Base-by-base conservation (phyloP, 1,140 invertebrate genomes). In the Eubasilissa regina region DNA sequence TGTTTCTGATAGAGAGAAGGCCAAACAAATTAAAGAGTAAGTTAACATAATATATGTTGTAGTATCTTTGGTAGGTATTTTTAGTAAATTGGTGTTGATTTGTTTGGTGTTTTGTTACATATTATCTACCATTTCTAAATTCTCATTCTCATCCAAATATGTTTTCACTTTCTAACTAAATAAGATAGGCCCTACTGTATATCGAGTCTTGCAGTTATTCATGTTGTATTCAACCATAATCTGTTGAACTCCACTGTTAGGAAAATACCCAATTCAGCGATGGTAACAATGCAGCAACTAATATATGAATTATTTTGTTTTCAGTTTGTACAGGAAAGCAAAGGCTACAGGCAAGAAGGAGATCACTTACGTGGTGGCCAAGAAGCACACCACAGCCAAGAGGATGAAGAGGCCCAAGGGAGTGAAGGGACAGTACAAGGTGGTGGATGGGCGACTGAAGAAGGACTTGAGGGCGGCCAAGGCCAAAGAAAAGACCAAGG, bases 391-490 rank as follows among this genome's bases (percentile, higher is more conserved):
- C 35, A 91, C 94, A 0, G 93, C 93, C 0, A 97, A 96, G 84
- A 91, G 93, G 68, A 92, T 94, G 35, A 88, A 90, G 47, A 89
- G 97, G 83, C 98, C 98, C 0, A 86, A 92, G 0, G 97, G 97
- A 19, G 93, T 98, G 0, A 97, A 97, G 88, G 98, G 98, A 75
- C 94, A 91, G 12, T 99, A 95, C 86, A 98, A 95, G 86, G 92
- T 99, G 3, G 98, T 99, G 0, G 98, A 99, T 92, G 93, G 93
- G 6, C 90, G 98, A 78, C 94, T 99, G 94, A 99, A 99, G 87
- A 99, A 99, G 88, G 98, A 99, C 87, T 89, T 94, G 79, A 90
- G 93, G 55, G 92, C 92, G 4, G 87, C 92, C 76, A 94, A 94
- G 84, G 91, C 91, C 0, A 94, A 93, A 80, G 90, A 89, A 79